A percentile compares a stretch with the other conserved stretches of the same genome.
These are phyloP conservation scores for Hypomecis atomaria DNA, from an alignment of 2,888 invertebrate genomes.

Conservation along the genomic window DNA sequence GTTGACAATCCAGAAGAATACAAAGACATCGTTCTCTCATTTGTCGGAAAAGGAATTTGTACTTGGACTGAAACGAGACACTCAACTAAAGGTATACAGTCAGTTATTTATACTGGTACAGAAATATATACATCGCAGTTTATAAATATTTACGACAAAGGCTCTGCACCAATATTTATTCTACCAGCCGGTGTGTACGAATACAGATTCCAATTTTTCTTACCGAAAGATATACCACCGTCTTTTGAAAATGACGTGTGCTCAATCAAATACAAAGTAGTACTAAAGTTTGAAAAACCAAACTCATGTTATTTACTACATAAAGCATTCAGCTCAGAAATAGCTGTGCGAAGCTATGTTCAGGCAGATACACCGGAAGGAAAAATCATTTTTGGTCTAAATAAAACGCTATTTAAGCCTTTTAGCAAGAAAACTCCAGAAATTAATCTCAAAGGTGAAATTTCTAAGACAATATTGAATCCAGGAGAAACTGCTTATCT, in stretches of 20 bases:
- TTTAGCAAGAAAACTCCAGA: conserved; percentile 39
- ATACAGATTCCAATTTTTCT: conserved; percentile 38
- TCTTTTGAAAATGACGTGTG: conserved; percentile 39
- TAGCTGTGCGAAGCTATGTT: conserved; percentile 41
- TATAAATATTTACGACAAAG: conserved; percentile 35
- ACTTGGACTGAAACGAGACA: conserved; percentile 33
- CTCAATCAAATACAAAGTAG: conserved; percentile 43
- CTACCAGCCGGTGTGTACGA: conserved; percentile 34
- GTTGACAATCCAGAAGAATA: conserved; percentile 43
- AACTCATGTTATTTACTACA: conserved; percentile 38
- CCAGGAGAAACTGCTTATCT: conserved; percentile 38
- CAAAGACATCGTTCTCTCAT: conserved; percentile 43
- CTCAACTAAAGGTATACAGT: conserved; percentile 3
- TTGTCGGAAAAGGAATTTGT: conserved; percentile 47
- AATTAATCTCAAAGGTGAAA: conserved; percentile 37
- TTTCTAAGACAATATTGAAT: conserved; percentile 33
- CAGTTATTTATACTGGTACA: conserved; percentile 33
- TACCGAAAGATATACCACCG: conserved; percentile 47
- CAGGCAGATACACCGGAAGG: conserved; percentile 31
- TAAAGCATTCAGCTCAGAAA: conserved; percentile 32
- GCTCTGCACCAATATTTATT: conserved; percentile 5
- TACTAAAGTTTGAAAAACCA: conserved; percentile 39
- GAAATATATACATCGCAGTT: conserved; percentile 41
- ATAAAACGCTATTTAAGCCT: conserved; percentile 43
- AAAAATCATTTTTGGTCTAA: conserved; percentile 37